These are phyloP conservation scores for Macrostomum cliftonense DNA, from an alignment of 2,888 invertebrate species.

Conservation along the genomic window DNA sequence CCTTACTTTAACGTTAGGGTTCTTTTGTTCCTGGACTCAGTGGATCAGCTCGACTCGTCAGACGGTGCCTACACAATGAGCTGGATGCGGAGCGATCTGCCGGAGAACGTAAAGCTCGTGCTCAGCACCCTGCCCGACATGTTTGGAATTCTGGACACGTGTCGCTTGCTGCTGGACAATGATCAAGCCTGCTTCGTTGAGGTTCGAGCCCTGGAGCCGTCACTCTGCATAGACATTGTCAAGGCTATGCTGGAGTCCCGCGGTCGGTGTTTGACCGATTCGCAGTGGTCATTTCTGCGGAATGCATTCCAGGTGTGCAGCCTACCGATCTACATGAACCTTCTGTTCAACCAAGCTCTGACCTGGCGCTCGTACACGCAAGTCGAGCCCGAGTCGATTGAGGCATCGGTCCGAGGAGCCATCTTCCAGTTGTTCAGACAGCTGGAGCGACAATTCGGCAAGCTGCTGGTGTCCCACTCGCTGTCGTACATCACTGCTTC, in stretches of 20 bases:
- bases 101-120: constrained; percentile 16
- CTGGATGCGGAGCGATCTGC: constrained; percentile 18
- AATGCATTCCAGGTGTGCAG: constrained; percentile 15
- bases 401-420: constrained; percentile 83
- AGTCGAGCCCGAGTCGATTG: constrained; percentile 54
- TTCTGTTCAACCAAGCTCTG: constrained; percentile 17
- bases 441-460: constrained; percentile 14
- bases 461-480: neutral
- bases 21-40: constrained; percentile 18
- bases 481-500: constrained; percentile 19
- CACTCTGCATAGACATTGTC: constrained; percentile 20
- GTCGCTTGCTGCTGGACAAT: constrained; percentile 11
- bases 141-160: constrained; percentile 17
- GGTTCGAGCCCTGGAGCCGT: constrained; percentile 16
- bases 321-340: constrained; percentile 17
- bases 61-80: constrained; percentile 16
- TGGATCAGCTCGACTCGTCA: constrained; percentile 18
- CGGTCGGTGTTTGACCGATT: constrained; percentile 17
- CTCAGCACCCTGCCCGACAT: constrained; percentile 15
- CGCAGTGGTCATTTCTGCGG: constrained; percentile 14
- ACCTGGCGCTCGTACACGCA: constrained; percentile 17
- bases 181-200: constrained; percentile 11
- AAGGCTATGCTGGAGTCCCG: constrained; percentile 16
- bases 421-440: constrained; percentile 55
- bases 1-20: too few species aligned